Base-by-base conservation (phyloP, 2,888 invertebrate genomes). In the Eumacrocentrus americanus region DNA sequence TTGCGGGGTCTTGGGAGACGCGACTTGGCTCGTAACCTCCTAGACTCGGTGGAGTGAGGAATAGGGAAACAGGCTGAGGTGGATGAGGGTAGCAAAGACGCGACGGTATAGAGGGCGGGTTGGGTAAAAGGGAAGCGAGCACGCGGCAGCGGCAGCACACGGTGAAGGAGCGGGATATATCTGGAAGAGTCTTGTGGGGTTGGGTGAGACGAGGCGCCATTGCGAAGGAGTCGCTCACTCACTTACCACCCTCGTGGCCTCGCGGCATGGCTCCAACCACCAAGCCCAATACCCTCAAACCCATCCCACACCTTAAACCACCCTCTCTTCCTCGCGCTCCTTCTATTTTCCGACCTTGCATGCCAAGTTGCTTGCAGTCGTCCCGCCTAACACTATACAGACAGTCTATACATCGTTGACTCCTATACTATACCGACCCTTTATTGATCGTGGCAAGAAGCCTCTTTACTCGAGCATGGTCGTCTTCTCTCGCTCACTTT, bases 361-460 rank as follows among this genome's bases (percentile, higher is more conserved):
- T 67, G 69, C 68, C 70, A 71, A 71, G 70, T 70, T 73, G 70
- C 69, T 68, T 72, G 70, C 73, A 70, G 71, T 73, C 74, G 69
- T 72, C 69, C 70, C n/a, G n/a, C 69, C 64, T 72, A 73, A 74
- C 73, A 74, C 76, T 72, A 72, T 72, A 61, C 50, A 61, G 60
- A 71, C 70, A 73, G 68, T 72, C 74, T 72, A 71, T 72, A 71
- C 72, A 70, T 71, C 64, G 58, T 60, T 48, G 54, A 56, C 53
- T 54, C 48, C 63, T 58, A 70, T 65, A 70, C 29, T 29, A 29
- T 29, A 29, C 9, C 29, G 5, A 29, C 72, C 71, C 74, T 73
- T 73, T 77, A 77, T 77, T 76, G 77, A 77, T 77, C 77, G 76
- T 67, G 71, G 67, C 70, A 69, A 42, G 34, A 74, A 71, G 74